A percentile compares a stretch with the other conserved stretches of the same genome.
These are phyloP conservation scores for Leucania comma DNA, from an alignment of 2,888 invertebrate species.

Conservation along the genomic window DNA sequence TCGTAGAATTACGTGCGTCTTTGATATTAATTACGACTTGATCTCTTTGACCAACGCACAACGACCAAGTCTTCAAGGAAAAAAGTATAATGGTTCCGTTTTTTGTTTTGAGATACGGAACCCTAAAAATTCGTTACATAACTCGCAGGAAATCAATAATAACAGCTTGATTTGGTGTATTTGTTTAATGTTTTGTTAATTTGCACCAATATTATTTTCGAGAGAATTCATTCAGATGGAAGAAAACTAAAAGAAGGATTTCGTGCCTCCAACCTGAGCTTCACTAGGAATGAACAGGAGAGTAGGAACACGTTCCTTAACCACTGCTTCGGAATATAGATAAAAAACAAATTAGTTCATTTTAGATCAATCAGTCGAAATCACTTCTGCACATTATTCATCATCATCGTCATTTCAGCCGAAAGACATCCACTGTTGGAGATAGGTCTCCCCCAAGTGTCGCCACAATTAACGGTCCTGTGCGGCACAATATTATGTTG, in stretches of 20 bases:
- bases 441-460: too few relatives aligned
- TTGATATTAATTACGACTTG: too few relatives aligned
- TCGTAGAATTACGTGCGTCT: too few relatives aligned
- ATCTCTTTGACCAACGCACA: too few relatives aligned
- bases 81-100: too few relatives aligned
- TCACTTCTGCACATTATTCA: neutral
- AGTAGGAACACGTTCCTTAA: neutral
- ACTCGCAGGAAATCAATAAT: constrained; percentile 32
- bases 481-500: too few relatives aligned
- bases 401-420: too few relatives aligned
- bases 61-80: too few relatives aligned
- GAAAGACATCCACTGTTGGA: too few relatives aligned
- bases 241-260: neutral
- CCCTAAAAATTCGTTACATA: neutral
- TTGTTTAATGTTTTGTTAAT: constrained; percentile 8
- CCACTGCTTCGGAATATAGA: neutral
- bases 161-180: constrained; percentile 7
- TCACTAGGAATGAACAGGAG: neutral
- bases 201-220: neutral
- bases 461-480: too few relatives aligned
- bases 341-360: neutral
- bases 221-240: neutral
- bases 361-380: neutral
- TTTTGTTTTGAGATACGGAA: too few relatives aligned
- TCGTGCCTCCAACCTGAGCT: neutral